Conservation (phyloP, 2,888 invertebrate genomes). For the Ceramica pisi region DNA sequence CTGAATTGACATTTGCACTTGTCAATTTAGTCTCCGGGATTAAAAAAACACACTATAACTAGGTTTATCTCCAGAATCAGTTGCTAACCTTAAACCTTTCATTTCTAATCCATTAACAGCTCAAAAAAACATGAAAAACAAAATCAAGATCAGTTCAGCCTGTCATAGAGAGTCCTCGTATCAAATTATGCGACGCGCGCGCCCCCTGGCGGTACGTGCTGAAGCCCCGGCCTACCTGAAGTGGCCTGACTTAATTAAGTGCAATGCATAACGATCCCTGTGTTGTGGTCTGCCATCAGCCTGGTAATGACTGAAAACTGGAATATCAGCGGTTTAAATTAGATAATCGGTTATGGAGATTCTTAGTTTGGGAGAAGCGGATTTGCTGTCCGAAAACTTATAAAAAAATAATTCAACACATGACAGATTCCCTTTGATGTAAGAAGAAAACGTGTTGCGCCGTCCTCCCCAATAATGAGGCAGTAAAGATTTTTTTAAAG, state of each 20-base stretch:
- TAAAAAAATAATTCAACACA: too few relatives aligned
- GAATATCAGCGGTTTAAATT: not conserved
- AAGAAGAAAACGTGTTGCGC: too few relatives aligned
- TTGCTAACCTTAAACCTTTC: not conserved
- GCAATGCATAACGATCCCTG: conserved; percentile 51
- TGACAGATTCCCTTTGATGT: too few relatives aligned
- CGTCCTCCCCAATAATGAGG: too few relatives aligned
- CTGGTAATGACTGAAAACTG: conserved; percentile 21
- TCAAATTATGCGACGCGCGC: conserved; percentile 58
- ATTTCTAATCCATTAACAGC: not conserved
- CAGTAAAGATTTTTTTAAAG: too few relatives aligned
- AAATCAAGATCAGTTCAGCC: conserved; percentile 29
- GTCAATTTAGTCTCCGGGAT: too few relatives aligned
- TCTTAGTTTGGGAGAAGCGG: not conserved
- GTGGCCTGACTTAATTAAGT: conserved; percentile 66
- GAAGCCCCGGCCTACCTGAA: conserved; percentile 53
- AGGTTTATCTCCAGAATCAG: too few relatives aligned
- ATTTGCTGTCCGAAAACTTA: not conserved
- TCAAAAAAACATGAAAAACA: conserved; percentile 6
- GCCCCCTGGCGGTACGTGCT: conserved; percentile 57
- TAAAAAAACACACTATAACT: too few relatives aligned
- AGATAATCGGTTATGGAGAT: not conserved
- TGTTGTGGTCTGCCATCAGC: conserved; percentile 45
- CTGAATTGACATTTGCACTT: too few relatives aligned
- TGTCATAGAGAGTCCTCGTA: conserved; percentile 45